Base-by-base conservation (phyloP, 2,888 invertebrate genomes). In the Cataglyphis cursor region DNA sequence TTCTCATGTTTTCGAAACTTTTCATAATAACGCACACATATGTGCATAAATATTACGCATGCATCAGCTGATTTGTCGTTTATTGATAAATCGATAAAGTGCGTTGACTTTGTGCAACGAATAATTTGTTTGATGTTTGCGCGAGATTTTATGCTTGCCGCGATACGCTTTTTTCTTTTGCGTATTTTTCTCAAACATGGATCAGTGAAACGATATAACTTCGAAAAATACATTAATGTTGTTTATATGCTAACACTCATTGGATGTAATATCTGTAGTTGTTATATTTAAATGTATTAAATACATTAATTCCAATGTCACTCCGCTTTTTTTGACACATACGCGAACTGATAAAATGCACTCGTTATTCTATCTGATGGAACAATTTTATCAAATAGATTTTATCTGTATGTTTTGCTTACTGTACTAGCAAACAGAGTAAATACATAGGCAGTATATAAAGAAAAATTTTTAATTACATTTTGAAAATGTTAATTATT, bases 51-150 rank as follows among this genome's bases (percentile, higher is more conserved):
- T 57, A 18, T 57, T 65, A n/a, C 31, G 21, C 54, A 75, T 48
- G 35, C n/a, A 18, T 9, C 64, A 48, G 35, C 65, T 65, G 57
- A 59, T 76, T 66, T 76, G 38, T 59, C 28, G 8, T 76, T 82
- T 59, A 66, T 57, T 65, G 65, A 76, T 44, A 66, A 48, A 76
- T 81, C 54, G 75, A 76, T 82, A 28, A 76, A 68, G 24, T 44
- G 15, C n/a, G 75, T 65, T 75, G 38, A 65, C 12, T 81, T 10
- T 51, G 44, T 35, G 61, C n/a, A n/a, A 21, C 59, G 41, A 31
- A 41, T 21, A 31, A 78, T 18, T 78, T 21, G 70, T 21, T 44
- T 41, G 41, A 78, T 70, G 10, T 44, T 70, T 78, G 59, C 70
- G 41, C 57, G 31, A 48, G 15, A 44, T 15, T 31, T 72, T 18